These are phyloP conservation scores for Drosophila mimetica DNA, from an alignment of 2,888 invertebrate species.

Conservation along the genomic window DNA sequence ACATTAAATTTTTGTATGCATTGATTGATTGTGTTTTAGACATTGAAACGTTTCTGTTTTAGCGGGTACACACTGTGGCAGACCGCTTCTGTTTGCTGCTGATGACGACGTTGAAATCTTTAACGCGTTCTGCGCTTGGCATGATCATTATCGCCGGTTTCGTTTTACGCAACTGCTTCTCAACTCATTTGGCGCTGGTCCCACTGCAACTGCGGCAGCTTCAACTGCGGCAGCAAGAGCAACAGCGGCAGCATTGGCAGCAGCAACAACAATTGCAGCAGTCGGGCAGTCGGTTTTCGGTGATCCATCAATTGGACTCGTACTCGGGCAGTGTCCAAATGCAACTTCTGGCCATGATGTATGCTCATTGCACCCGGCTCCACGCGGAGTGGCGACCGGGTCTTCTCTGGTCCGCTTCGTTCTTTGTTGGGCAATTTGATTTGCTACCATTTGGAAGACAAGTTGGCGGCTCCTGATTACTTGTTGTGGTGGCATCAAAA, in stretches of 20 bases:
- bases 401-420: conserved; percentile 44
- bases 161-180: conserved; percentile 71
- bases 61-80: conserved; percentile 22
- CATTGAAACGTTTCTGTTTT: background rate
- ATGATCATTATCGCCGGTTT: conserved; percentile 78
- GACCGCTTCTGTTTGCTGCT: conserved; percentile 43
- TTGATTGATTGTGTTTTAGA: background rate
- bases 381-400: conserved; percentile 9
- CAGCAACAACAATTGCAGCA: conserved; percentile 13
- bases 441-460: conserved; percentile 52
- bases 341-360: conserved; percentile 63
- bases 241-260: conserved; percentile 15
- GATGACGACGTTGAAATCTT: conserved; percentile 78
- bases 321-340: conserved; percentile 47
- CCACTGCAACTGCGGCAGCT: conserved; percentile 18
- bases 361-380: conserved; percentile 69
- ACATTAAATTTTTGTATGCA: too few relatives aligned
- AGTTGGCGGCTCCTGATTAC: conserved; percentile 46
- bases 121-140: conserved; percentile 78
- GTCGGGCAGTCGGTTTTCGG: conserved; percentile 45
- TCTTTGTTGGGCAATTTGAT: conserved; percentile 56
- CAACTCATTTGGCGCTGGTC: conserved; percentile 64
- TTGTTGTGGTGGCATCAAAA: conserved; percentile 66
- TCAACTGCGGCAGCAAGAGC: conserved; percentile 2
- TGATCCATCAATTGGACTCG: conserved; percentile 57